Evolutionary conservation across 1,140 invertebrate species (phyloP), one percentile per base, ranked within the genome.

Genomic region (Polypedilum vanderplanki): DNA sequence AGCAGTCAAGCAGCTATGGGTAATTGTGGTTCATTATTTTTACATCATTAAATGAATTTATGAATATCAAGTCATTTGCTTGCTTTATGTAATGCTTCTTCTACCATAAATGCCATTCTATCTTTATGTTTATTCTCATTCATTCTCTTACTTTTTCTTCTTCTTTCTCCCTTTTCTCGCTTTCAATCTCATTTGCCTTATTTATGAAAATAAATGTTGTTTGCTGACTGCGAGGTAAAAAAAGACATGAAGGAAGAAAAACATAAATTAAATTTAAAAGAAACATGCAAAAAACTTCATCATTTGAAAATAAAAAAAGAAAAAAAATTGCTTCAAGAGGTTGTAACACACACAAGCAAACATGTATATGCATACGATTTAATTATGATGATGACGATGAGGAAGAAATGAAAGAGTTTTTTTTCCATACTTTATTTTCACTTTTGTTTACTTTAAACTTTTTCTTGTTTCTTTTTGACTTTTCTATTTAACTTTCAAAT

Each of bases 211-310:
- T 46, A 15, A 46, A n/a, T 46, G 41, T 46, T 46, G 15, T 46
- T 46, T 46, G 15, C 41, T 46, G 9, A 46, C n/a, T n/a, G n/a
- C n/a, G n/a, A n/a, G 15, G 41, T 46, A 46, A 46, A 46, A 46
- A 15, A 10, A 46, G 15, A 8, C 15, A 10, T 46, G 41, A 10
- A 46, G 41, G 41, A 8, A 46, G 9, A 46, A 46, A 46, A 46
- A 46, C 41, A 46, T 46, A 46, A 46, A 46, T 46, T 46, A 46
- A 46, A 46, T 46, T 46, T 46, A 46, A 46, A 46, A 46, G 41
- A 7, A 46, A 46, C 9, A 46, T 8, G 15, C 1, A 41, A 46
- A 46, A 46, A 46, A 46, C n/a, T n/a, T n/a, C n/a, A n/a, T n/a
- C n/a, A n/a, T n/a, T n/a, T n/a, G n/a, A n/a, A n/a, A n/a, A n/a